Evolutionary conservation across 2,797 vertebrate species (phyloP), one percentile per base, ranked within the genome.

Genomic region (Allobates femoralis): DNA sequence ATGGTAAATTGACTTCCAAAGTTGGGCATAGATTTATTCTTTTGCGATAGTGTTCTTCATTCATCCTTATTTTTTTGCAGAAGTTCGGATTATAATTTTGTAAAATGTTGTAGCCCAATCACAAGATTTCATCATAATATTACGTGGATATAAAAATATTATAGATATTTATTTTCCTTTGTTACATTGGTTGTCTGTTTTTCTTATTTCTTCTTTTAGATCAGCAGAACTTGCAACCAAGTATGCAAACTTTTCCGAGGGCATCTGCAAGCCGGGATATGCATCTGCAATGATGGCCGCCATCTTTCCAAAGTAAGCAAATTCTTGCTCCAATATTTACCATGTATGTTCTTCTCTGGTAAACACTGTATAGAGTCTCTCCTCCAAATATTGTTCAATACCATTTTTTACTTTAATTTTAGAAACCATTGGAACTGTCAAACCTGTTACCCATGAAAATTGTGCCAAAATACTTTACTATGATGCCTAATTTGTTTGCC

Each of bases 281-380:
- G 95, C 96, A 79, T 96, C 96, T 84, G 96, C 96, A 51, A 95
- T 97, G 92, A 99, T 99, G 97, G 94, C 94, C 56, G 90, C 94
- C 93, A 97, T 98, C 94, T 99, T 96, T 89, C 97, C 97, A 83
- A 97, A 96, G 97, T 99, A 94, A 96, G 96, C 93, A 18, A 15
- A 11, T n/a, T 46, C 11, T 50, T 14, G 1, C n/a, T 37, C 8
- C 18, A 37, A 19, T 2, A 6, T 14, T 28, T 69, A 32, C 37
- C 23, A 37, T 34, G 18, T 3, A 41, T 21, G 11, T 71, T 41
- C 10, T 11, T n/a, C 8, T 71, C 19, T 71, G 67, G 67, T 15
- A 15, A 2, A 62, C 60, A 60, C 30, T 19, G 12, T 28, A 64
- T 60, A 60, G 3, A n/a, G n/a, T 28, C 8, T 66, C 15, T 16